A percentile compares a stretch with the other conserved stretches of the same genome.
Evolutionary conservation across 1,140 invertebrate genomes (phyloP).

Genomic region (Steinernema feltiae): DNA sequence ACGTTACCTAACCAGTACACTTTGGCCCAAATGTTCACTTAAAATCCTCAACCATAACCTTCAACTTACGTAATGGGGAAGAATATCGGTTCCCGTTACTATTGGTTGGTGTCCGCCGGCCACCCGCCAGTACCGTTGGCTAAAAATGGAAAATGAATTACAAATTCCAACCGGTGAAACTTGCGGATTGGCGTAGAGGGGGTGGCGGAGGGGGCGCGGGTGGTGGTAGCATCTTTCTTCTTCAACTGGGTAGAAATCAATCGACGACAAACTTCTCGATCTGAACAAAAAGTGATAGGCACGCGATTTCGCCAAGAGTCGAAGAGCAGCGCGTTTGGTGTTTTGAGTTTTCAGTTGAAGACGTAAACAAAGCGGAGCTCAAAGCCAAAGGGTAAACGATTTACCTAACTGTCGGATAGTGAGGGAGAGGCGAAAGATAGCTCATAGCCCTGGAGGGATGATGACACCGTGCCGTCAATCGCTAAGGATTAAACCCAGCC

Average conservation of each 20-base stretch:
- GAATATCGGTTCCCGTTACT: conserved; percentile 15
- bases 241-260: conserved; percentile 3
- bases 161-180: neutral
- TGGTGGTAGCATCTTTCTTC: conserved; percentile 31
- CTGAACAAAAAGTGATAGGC: neutral
- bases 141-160: conserved; percentile 17
- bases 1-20: no score
- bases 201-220: conserved; percentile 41
- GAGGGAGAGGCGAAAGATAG: conserved; percentile 40
- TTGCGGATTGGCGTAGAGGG: conserved; percentile 38
- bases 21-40: no score
- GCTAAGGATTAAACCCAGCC: neutral
- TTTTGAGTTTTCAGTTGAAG: neutral
- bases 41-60: neutral
- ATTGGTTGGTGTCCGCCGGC: conserved; percentile 33
- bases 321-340: neutral
- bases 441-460: conserved; percentile 24
- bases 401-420: conserved; percentile 37
- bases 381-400: conserved; percentile 1
- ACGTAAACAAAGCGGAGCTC: neutral
- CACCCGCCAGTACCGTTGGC: conserved; percentile 35
- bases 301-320: neutral
- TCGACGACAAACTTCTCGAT: neutral
- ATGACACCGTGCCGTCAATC: neutral
- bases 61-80: conserved; percentile 10